Conservation (phyloP, 2,888 invertebrate genomes). For the Sminthurinus aureus region DNA sequence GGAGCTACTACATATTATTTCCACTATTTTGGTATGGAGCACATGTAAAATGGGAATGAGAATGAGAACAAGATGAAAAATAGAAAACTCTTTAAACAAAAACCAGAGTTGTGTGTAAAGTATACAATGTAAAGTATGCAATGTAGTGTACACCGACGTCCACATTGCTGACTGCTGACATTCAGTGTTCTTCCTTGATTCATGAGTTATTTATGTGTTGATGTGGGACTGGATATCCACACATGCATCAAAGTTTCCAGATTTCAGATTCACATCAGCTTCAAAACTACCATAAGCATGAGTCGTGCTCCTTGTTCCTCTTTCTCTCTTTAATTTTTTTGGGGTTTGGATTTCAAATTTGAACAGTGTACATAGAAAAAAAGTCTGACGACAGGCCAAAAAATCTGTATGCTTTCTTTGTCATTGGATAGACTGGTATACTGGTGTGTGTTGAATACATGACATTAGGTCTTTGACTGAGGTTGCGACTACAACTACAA, state of each 20-base stretch:
- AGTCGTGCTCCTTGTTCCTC: too few species aligned
- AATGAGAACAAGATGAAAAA: background rate
- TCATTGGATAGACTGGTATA: background rate
- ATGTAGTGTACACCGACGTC: too few species aligned
- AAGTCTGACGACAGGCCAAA: too few species aligned
- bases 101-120: background rate
- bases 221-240: slow-evolving; percentile 19
- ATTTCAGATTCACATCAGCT: slow-evolving; percentile 27
- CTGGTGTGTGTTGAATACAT: background rate
- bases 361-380: background rate
- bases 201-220: slow-evolving; percentile 36
- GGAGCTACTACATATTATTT: too few species aligned
- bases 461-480: background rate
- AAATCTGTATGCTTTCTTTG: too few species aligned
- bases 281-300: background rate
- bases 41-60: background rate
- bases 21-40: background rate
- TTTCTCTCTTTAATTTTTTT: background rate
- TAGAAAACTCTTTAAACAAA: background rate
- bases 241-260: background rate
- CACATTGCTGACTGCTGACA: slow-evolving; percentile 20
- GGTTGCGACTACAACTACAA: background rate
- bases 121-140: too few species aligned
- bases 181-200: slow-evolving; percentile 28
- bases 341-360: background rate